Conservation (phyloP, 2,113 vertebrate genomes). For the Thalassoma bifasciatum region DNA sequence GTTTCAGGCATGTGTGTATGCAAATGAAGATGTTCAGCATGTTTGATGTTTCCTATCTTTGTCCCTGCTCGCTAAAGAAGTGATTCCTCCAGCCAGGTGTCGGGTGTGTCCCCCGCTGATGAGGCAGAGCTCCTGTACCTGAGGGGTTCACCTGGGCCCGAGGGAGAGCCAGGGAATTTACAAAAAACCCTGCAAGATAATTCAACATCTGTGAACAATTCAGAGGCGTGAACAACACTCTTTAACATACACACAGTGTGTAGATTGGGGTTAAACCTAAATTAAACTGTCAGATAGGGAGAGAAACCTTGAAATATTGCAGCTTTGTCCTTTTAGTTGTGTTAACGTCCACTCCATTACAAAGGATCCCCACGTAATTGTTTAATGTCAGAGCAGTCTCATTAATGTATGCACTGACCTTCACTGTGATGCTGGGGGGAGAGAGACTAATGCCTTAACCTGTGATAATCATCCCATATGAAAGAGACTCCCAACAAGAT, state of each 20-base stretch:
- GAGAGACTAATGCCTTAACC: conserved; percentile 24
- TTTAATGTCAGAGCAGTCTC: conserved; percentile 36
- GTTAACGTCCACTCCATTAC: conserved; percentile 35
- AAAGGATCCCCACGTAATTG: conserved; percentile 30
- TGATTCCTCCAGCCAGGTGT: conserved; percentile 59
- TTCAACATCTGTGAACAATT: conserved; percentile 41
- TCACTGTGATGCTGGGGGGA: conserved; percentile 34
- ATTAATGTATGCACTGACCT: conserved; percentile 66
- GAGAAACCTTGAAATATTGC: conserved; percentile 24
- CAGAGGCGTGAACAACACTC: conserved; percentile 22
- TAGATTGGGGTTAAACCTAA: conserved; percentile 15
- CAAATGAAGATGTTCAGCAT: background rate
- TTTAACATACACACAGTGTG: background rate
- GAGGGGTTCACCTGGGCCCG: conserved; percentile 49
- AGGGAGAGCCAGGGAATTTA: conserved; percentile 67
- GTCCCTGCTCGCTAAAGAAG: conserved; percentile 34
- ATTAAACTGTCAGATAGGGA: conserved; percentile 32
- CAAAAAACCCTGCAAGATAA: conserved; percentile 66
- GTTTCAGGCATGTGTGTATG: background rate
- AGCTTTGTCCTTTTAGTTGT: conserved; percentile 28
- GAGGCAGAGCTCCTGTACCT: conserved; percentile 9
- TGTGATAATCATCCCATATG: conserved; percentile 26
- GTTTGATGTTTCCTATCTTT: conserved; percentile 23
- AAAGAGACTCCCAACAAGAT: conserved; percentile 7
- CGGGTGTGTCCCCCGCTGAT: conserved; percentile 20